Percentiles rank a stretch among this genome's conserved stretches.
Evolutionary conservation across 2,888 invertebrate species (phyloP).

Genomic region (Chymomyza caudatula): DNA sequence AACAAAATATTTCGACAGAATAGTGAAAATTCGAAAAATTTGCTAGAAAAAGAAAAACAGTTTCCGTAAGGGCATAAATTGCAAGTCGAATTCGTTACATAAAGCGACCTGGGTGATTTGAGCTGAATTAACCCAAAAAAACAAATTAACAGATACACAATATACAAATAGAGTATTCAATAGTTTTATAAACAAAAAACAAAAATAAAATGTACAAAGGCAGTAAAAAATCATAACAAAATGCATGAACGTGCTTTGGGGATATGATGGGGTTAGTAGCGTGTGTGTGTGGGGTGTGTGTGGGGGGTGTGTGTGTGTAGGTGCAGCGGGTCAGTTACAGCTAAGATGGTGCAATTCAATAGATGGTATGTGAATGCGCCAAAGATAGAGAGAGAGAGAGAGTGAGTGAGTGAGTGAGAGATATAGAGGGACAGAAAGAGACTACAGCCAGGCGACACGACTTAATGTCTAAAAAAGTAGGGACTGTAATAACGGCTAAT

Average conservation of each 20-base stretch:
- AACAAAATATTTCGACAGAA: too few relatives aligned
- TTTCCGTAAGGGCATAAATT: too few relatives aligned
- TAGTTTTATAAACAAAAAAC: too few relatives aligned
- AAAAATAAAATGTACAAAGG: too few relatives aligned
- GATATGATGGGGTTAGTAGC: neutral
- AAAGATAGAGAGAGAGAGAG: neutral
- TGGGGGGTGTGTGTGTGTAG: neutral
- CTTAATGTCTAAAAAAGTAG: constrained; percentile 75
- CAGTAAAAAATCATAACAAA: too few relatives aligned
- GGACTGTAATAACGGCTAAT: constrained; percentile 76
- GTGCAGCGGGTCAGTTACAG: neutral
- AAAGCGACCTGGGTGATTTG: too few relatives aligned
- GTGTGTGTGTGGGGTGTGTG: neutral
- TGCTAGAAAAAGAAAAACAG: too few relatives aligned
- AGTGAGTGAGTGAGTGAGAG: neutral
- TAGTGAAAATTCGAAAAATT: too few relatives aligned
- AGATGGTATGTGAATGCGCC: neutral
- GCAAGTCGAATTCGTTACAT: too few relatives aligned
- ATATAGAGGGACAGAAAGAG: constrained; percentile 3
- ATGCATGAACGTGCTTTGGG: neutral
- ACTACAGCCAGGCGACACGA: constrained; percentile 6
- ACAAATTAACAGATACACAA: too few relatives aligned
- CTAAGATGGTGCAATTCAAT: neutral
- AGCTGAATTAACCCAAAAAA: too few relatives aligned
- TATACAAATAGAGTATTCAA: too few relatives aligned